Base-by-base conservation (phyloP, 2,888 invertebrate genomes). In the Nemapogon koenigi region DNA sequence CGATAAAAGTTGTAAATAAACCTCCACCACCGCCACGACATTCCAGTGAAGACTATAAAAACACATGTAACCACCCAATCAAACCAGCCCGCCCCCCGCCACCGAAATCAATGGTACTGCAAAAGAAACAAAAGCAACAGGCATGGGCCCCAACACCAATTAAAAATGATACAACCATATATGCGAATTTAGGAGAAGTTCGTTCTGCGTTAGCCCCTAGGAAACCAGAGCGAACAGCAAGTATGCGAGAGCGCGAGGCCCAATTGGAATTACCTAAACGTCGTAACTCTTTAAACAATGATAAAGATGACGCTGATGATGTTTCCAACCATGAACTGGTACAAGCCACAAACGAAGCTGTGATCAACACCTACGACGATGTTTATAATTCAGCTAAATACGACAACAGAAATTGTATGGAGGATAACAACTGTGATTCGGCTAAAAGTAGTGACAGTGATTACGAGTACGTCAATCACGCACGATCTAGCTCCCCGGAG, bases 171-270 rank as follows among this genome's bases (percentile, higher is more conserved):
- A 83, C 83, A 50, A 87, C 82, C 49, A 86, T 91, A 56, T 92
- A 92, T 68, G 91, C 91, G 46, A 92, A 92, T 78, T 82, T 89
- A 63, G 89, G 92, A 62, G 91, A 91, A 81, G 89, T 90, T 49
- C 82, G 92, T 61, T 90, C 90, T 58, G 85, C 88, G 41, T 82
- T 92, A 51, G 88, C 90, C 37, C 90, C 90, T 10, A 84, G 89
- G 40, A 94, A 93, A 65, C 93, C 92, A 11, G 91, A 91, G 62
- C 80, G 93, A 45, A 91, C 91, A 13, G 90, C 91, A 30, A 92
- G 92, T 59, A 90, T 93, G 88, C 81, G 91, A 49, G 91, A 90
- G 64, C 81, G 88, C 41, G 87, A 88, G 65, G 85, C 86, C 3
- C 83, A 84, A 49, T 62, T 85, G 49, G 85, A 86, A 57, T 72